Base-by-base conservation (phyloP, 2,113 vertebrate genomes). In the Stomatorhinus ivindoensis region DNA sequence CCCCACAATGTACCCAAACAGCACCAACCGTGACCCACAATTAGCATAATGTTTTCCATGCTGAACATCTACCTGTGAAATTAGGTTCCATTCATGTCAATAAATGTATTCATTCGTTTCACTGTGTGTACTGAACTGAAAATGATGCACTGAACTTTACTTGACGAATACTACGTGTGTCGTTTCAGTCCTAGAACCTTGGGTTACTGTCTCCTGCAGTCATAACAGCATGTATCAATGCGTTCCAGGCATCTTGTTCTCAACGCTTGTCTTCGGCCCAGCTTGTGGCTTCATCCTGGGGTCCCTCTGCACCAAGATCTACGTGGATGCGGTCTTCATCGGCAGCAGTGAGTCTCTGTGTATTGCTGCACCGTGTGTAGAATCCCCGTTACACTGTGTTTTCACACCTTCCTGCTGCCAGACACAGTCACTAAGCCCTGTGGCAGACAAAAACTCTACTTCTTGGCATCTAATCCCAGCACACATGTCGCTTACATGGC, bases 211-310 rank as follows among this genome's bases (percentile, higher is more conserved):
- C 35, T 80, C 35, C 73, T 42, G 35, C 73, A 42, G 73, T 80
- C 35, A 3, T 80, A 35, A 80, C 31, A 2, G 35, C 15, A 11
- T 80, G 73, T 42, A 21, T 42, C 73, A 42, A 80, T 84, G 39
- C 83, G n/a, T 94, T 95, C 15, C 93, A 99, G 98, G 98, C 91
- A 99, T 99, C 93, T 95, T 99, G 89, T 99, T 99, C 93, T 99
- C 98, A 2, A 99, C 98, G 61, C 94, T 99, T 95, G 98, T 99
- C 87, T 99, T 99, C 53, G 98, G 98, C 90, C 98, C 98, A 44
- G 98, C 98, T 92, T 99, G 98, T 83, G 98, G 98, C 88, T 99
- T 99, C 95, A 99, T 99, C 94, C 96, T 99, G 91, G 98, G 98
- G 90, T 99, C 98, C 17, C 95, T 99, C 94, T 99, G 98, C 95